Evolutionary conservation across 2,888 invertebrate genomes (phyloP), one percentile per base, ranked within the genome.

Genomic region (Chrysolina americana): DNA sequence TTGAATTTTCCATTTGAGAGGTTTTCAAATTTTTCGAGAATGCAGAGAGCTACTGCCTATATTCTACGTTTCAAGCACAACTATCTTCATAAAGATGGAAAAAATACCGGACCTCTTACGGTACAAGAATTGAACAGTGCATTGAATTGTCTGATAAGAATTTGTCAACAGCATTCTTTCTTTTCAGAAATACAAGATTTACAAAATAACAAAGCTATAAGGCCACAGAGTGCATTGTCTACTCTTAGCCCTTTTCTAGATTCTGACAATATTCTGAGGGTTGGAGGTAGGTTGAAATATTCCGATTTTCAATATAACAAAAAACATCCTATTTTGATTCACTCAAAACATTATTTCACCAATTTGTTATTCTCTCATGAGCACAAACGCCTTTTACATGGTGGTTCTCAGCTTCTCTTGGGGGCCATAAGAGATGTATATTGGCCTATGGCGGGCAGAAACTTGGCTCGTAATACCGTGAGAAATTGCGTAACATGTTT

Each of bases 261-360:
- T 70, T 28, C 68, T 15, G 44, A 44, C 44, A 44, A 44, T 44
- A 44, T 44, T 44, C 8, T 44, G 8, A 44, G 2, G 44, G 79
- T 80, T 23, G 76, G 80, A 11, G 77, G 79, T 17, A 53, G 79
- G 47, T 41, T 81, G 13, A 17, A 41, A 59, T 69, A 80, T 71
- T 65, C 81, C 10, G 17, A 71, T 21, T 72, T 77, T 48, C 41
- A 63, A 41, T 75, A 73, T 59, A 75, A 79, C 21, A 66, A 75
- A 64, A 81, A 78, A 75, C 74, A 74, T 78, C 80, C 79, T 15
- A 50, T 76, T 48, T 66, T 81, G 28, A 70, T 81, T 47, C 70
- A 78, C 10, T 21, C 70, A 11, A 48, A 77, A 36, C 76, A 76
- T 74, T 15, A 65, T 10, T 44, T 81, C 13, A 81, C 79, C 13